phyloP scores from a whole-genome alignment of 2,113 vertebrate genomes.

The Erpornis zantholeuca region DNA sequence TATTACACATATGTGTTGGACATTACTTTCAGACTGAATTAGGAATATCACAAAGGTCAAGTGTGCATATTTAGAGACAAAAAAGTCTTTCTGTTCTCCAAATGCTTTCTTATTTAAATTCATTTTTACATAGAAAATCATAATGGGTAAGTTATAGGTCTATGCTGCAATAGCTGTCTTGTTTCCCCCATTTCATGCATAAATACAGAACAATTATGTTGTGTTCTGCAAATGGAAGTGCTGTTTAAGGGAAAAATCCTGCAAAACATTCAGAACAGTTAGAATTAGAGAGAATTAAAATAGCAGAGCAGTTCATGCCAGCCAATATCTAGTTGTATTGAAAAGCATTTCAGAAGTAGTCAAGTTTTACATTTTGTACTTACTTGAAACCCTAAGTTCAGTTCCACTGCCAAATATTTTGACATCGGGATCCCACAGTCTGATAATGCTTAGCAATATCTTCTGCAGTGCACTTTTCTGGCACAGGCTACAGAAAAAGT shows the following conservation, averaged over 20 bases:
- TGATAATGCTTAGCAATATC: not conserved
- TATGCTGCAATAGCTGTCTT: not conserved
- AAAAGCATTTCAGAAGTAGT: not conserved
- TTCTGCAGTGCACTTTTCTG: not conserved
- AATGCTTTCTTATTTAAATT: not conserved
- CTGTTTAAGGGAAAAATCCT: not conserved
- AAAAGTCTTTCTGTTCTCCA: not conserved
- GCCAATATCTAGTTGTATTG: not conserved
- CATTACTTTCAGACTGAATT: not conserved
- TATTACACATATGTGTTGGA: too few relatives aligned
- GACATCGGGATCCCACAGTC: not conserved
- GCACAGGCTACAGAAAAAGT: not conserved
- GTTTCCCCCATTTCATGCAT: not conserved
- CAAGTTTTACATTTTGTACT: not conserved
- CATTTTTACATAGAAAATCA: not conserved
- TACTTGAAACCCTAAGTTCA: slow-evolving; percentile 38
- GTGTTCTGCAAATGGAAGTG: not conserved
- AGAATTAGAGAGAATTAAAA: not conserved
- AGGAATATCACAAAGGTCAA: not conserved
- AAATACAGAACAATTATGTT: accelerated
- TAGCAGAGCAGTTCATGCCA: not conserved
- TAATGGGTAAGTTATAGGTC: not conserved
- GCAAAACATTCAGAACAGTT: not conserved
- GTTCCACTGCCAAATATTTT: slow-evolving; percentile 55
- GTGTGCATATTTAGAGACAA: not conserved